Evolutionary conservation across 2,797 vertebrate genomes (phyloP).

Genomic region (Enteromius radiatus): DNA sequence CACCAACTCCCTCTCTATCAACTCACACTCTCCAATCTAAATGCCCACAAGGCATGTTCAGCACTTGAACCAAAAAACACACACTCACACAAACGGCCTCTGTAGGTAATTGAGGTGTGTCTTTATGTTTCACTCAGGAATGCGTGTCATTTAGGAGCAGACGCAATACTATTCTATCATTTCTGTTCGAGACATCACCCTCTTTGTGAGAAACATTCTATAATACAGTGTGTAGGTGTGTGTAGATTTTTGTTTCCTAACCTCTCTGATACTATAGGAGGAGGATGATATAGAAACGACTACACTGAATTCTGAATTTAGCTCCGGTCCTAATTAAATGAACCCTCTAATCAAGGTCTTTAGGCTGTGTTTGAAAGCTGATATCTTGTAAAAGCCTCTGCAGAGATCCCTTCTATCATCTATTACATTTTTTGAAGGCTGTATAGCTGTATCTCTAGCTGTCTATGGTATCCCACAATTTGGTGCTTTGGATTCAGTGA

Average conservation of each 20-base stretch:
- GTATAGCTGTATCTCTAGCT: background rate
- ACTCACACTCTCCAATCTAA: constrained; percentile 20
- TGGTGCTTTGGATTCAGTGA: background rate
- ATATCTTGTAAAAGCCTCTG: too few species aligned
- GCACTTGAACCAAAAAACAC: background rate
- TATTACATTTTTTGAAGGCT: background rate
- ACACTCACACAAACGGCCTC: background rate
- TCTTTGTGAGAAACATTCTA: background rate
- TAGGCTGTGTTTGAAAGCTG: background rate
- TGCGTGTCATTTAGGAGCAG: background rate
- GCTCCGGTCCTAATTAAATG: background rate
- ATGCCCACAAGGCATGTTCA: constrained; percentile 29
- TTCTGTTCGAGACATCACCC: background rate
- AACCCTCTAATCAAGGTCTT: background rate
- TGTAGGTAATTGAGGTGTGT: background rate
- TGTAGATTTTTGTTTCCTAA: background rate
- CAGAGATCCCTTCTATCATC: background rate
- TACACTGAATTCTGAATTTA: background rate
- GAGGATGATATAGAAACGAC: background rate
- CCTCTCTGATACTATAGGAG: background rate
- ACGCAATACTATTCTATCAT: background rate
- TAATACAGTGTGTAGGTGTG: background rate
- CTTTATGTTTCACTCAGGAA: background rate
- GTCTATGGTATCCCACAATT: background rate
- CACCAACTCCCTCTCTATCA: constrained; percentile 16